Evolutionary conservation across 1,140 invertebrate species (phyloP).

Genomic region (Habropoda laboriosa): DNA sequence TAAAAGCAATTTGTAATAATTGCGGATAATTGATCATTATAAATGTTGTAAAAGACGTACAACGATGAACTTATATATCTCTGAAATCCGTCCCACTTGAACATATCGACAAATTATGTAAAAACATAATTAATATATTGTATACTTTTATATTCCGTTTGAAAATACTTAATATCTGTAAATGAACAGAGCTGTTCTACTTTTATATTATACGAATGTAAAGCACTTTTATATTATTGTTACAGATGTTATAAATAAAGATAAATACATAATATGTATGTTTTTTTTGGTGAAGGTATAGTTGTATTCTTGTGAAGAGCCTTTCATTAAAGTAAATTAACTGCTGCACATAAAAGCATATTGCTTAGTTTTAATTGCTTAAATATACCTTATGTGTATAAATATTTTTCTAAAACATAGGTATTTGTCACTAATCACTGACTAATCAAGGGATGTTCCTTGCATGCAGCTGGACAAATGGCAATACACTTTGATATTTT

Average conservation of each 20-base stretch:
- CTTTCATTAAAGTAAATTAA: conserved; percentile 29
- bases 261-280: conserved; percentile 41
- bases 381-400: conserved; percentile 27
- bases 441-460: conserved; percentile 71
- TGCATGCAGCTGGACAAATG: conserved; percentile 79
- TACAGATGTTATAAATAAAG: conserved; percentile 64
- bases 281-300: conserved; percentile 33
- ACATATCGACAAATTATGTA: conserved; percentile 53
- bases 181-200: conserved; percentile 54
- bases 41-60: conserved; percentile 38
- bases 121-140: conserved; percentile 63
- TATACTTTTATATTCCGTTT: conserved; percentile 64
- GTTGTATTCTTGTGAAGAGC: conserved; percentile 21
- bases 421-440: conserved; percentile 68
- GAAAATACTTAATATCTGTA: conserved; percentile 54
- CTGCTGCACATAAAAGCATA: not conserved
- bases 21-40: conserved; percentile 18
- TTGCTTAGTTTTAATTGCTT: conserved; percentile 3
- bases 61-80: conserved; percentile 56
- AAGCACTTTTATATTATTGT: conserved; percentile 67
- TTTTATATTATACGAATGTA: conserved; percentile 62
- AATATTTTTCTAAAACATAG: conserved; percentile 51
- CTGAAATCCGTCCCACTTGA: conserved; percentile 63
- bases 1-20: conserved; percentile 1
- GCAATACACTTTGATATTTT: conserved; percentile 71